These are phyloP conservation scores for Macrotis lagotis DNA, from an alignment of 2,113 vertebrate species.

Conservation along the genomic window DNA sequence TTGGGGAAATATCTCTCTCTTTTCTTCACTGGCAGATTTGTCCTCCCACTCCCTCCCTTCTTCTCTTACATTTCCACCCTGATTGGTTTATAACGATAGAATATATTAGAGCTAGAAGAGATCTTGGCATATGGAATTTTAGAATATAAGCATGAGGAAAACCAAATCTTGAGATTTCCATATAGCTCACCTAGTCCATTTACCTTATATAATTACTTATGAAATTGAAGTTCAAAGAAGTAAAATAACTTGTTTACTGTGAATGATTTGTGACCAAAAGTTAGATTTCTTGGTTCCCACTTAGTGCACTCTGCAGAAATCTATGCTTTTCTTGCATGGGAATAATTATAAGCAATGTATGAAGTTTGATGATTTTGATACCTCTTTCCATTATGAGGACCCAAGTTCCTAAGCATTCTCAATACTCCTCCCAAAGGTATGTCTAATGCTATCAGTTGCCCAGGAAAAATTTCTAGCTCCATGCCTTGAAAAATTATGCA, in stretches of 20 bases:
- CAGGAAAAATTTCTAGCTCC: neutral
- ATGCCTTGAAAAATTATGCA: neutral
- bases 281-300: neutral
- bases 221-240: neutral
- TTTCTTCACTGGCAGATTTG: slow-evolving; percentile 20
- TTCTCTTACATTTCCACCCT: neutral
- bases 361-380: neutral
- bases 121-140: neutral
- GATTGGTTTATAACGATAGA: neutral
- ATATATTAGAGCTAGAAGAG: neutral
- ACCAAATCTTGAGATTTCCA: neutral
- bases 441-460: neutral
- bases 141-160: neutral
- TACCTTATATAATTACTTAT: neutral
- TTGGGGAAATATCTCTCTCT: slow-evolving; percentile 60
- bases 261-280: neutral
- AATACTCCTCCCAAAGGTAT: neutral
- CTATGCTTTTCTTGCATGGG: neutral
- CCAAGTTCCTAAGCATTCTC: neutral
- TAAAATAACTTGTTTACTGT: neutral
- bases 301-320: neutral
- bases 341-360: neutral
- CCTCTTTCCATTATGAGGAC: neutral
- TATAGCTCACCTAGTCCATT: neutral
- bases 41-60: neutral